Conservation (phyloP, 2,888 invertebrate species). For the Timema cristinae region DNA sequence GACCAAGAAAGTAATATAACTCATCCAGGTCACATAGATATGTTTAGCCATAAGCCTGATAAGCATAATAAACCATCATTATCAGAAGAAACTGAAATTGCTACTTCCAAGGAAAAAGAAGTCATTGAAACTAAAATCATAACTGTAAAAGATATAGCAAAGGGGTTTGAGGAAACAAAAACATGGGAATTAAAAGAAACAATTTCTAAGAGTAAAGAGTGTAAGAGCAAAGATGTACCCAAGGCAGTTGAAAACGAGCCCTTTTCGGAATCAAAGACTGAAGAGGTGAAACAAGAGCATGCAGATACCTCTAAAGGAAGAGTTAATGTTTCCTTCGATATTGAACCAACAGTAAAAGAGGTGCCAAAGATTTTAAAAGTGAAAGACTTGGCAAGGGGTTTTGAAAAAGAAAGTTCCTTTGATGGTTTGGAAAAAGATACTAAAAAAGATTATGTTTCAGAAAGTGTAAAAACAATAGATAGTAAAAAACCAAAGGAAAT, state of each 20-base stretch:
- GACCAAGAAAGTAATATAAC: slow-evolving; percentile 32
- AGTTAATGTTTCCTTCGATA: too few relatives aligned
- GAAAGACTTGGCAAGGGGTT: background rate
- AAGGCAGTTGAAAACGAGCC: background rate
- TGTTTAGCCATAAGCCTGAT: slow-evolving; percentile 37
- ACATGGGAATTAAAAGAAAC: background rate
- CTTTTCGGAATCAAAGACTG: background rate
- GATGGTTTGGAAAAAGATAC: background rate
- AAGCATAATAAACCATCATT: slow-evolving; percentile 37
- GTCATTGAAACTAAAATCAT: background rate
- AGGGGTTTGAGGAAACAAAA: slow-evolving; percentile 22
- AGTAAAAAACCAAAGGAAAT: too few relatives aligned
- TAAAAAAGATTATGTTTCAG: too few relatives aligned
- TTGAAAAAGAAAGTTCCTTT: slow-evolving; percentile 3
- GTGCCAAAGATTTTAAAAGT: background rate
- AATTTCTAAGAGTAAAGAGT: background rate
- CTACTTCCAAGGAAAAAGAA: background rate
- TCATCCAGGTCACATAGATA: slow-evolving; percentile 37
- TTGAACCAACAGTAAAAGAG: background rate
- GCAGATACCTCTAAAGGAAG: too few relatives aligned
- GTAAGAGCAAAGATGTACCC: background rate
- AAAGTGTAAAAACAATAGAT: too few relatives aligned
- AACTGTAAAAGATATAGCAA: slow-evolving; percentile 22
- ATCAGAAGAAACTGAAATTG: slow-evolving; percentile 36
- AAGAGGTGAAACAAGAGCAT: background rate